These are phyloP conservation scores for Lethenteron camtschaticum DNA, from an alignment of 2,113 vertebrate species.

Conservation along the genomic window DNA sequence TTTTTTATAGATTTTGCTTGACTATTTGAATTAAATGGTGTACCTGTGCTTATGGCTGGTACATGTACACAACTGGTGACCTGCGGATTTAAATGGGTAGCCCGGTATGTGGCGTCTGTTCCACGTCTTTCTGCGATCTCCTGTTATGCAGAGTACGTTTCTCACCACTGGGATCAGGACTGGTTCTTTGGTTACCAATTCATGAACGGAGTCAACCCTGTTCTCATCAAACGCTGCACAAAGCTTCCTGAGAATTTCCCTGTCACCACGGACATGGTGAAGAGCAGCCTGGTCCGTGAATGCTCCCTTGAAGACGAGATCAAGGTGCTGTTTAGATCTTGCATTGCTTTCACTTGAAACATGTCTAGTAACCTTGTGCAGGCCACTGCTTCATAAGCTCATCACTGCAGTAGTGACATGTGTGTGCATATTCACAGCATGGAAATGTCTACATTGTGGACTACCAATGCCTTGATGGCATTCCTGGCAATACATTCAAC, in stretches of 20 bases:
- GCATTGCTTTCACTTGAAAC: background rate
- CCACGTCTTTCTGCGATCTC: too few relatives aligned
- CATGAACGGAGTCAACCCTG: conserved; percentile 83
- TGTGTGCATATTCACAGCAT: conserved; percentile 22
- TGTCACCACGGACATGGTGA: conserved; percentile 61
- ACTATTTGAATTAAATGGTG: too few relatives aligned
- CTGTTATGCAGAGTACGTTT: conserved; percentile 49
- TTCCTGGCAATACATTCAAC: conserved; percentile 59
- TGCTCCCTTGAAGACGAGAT: conserved; percentile 62
- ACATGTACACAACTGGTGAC: too few relatives aligned
- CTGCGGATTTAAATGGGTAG: too few relatives aligned
- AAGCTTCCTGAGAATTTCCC: conserved; percentile 63
- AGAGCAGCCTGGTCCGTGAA: conserved; percentile 56
- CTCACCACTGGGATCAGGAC: conserved; percentile 88
- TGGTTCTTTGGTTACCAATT: conserved; percentile 98
- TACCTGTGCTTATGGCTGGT: too few relatives aligned
- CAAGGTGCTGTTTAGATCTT: conserved; percentile 25
- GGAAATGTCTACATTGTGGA: conserved; percentile 78
- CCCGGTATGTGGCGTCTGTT: too few relatives aligned
- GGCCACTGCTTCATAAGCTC: too few relatives aligned
- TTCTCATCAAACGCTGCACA: conserved; percentile 48
- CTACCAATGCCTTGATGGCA: conserved; percentile 49
- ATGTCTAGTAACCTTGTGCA: too few relatives aligned
- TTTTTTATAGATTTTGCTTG: too few relatives aligned
- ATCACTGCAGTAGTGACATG: too few relatives aligned